These are phyloP conservation scores for Lasioglossum albipes DNA, from an alignment of 1,140 invertebrate genomes.

Conservation along the genomic window DNA sequence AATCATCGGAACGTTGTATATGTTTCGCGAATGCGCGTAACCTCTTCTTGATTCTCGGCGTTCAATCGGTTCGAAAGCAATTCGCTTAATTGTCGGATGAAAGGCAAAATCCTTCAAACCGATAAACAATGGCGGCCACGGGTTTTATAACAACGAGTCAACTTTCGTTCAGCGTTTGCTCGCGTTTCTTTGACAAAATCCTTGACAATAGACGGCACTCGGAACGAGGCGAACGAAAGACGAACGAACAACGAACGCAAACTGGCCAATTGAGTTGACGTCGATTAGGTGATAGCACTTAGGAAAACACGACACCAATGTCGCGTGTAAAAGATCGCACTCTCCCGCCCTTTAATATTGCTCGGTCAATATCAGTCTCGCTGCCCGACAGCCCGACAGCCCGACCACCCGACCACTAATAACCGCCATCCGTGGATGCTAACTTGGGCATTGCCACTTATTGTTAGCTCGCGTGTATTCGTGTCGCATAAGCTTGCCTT, in stretches of 20 bases:
- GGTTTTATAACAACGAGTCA: neutral
- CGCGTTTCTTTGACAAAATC: neutral
- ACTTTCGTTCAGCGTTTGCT: neutral
- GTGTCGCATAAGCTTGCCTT: neutral
- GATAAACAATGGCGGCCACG: constrained; percentile 1
- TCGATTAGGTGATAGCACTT: neutral
- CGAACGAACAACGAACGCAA: neutral
- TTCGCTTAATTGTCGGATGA: constrained; percentile 9
- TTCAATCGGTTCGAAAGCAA: neutral
- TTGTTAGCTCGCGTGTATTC: no score
- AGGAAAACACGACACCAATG: neutral
- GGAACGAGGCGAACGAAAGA: no score
- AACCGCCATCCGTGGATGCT: neutral
- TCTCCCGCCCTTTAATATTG: constrained; percentile 9
- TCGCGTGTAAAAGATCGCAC: neutral
- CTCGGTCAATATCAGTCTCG: constrained; percentile 18
- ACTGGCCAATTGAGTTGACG: neutral
- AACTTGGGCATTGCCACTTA: constrained; percentile 23
- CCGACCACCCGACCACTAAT: neutral
- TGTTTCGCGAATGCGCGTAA: neutral
- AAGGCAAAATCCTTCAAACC: constrained; percentile 9
- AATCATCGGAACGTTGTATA: neutral
- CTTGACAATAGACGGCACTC: no score
- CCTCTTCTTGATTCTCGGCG: no score
- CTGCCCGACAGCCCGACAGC: neutral